These are phyloP conservation scores for Karalla daura DNA, from an alignment of 2,797 vertebrate species.

Conservation along the genomic window DNA sequence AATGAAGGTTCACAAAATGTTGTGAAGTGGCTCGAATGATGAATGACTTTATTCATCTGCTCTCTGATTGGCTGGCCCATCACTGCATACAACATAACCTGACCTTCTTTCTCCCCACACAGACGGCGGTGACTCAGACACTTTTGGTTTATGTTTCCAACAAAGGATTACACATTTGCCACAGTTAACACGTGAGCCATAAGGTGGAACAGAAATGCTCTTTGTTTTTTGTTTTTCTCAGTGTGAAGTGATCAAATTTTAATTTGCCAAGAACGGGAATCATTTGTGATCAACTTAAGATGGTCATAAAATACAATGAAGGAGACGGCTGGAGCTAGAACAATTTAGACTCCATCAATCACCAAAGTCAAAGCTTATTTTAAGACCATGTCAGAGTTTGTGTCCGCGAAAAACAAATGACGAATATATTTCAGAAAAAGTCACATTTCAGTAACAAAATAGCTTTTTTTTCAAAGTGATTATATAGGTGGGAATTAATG, in stretches of 20 bases:
- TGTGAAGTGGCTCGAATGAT: neutral
- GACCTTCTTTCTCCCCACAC: neutral
- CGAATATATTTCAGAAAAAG: too few relatives aligned
- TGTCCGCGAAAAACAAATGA: too few relatives aligned
- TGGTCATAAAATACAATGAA: neutral
- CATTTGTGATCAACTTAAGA: neutral
- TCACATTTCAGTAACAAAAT: too few relatives aligned
- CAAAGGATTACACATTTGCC: slow-evolving; percentile 56
- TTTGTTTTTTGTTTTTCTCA: neutral
- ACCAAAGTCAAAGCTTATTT: too few relatives aligned
- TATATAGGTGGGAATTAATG: too few relatives aligned
- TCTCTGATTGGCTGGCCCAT: neutral
- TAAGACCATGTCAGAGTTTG: too few relatives aligned
- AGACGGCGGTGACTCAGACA: slow-evolving; percentile 24
- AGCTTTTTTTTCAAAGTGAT: too few relatives aligned
- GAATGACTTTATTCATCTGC: neutral
- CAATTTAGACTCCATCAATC: too few relatives aligned
- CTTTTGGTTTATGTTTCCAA: slow-evolving; percentile 42
- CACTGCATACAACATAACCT: neutral
- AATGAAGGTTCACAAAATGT: neutral
- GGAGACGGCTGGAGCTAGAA: too few relatives aligned
- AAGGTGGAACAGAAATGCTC: slow-evolving; percentile 4
- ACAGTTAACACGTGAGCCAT: slow-evolving; percentile 18
- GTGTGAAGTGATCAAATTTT: neutral
- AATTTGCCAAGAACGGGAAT: neutral